Base-by-base conservation (phyloP, 2,113 vertebrate genomes). In the Ophthalmolycus amberensis region DNA sequence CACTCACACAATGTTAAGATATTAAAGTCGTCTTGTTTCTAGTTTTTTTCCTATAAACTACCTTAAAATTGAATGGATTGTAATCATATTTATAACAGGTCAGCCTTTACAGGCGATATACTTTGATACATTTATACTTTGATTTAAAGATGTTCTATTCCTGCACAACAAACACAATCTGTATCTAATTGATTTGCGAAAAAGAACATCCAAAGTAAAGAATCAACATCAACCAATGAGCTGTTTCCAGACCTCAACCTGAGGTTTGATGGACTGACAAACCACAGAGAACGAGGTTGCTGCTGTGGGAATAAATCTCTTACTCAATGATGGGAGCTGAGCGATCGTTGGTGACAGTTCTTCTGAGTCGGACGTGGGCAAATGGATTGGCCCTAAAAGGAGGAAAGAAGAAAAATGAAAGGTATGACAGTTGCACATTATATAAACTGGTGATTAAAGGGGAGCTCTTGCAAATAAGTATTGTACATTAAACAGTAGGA, bases 311-410 rank as follows among this genome's bases (percentile, higher is more conserved):
- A 32, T 58, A 46, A 62, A 77, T 16, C 32, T 22, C 80, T 94
- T 92, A 96, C 88, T 96, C 93, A 46, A 97, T 96, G 80, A 96
- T 92, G 9, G 96, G 96, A 52, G 96, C 96, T 0, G 96, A 97
- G 77, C 96, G 95, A 83, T 97, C 96, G 11, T 97, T 96, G 80
- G 96, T 96, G 85, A 96, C 93, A 0, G 96, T 97, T 86, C 93
- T 96, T 92, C 95, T 95, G 85, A 96, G 96, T 20, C 95, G 94
- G 46, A 97, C 76, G 54, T 96, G 96, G 25, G 96, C 95, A 54
- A 97, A 96, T 0, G 96, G 96, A 80, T 97, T 97, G 60, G 78
- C 82, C 91, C 96, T 96, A 52, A 40, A 85, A 86, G n/a, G 20
- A 38, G 44, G 44, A 56, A 74, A 71, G 0, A 11, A n/a, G 27